phyloP scores from a whole-genome alignment of 2,113 vertebrate genomes.

The Brachyhypopomus gauderio region DNA sequence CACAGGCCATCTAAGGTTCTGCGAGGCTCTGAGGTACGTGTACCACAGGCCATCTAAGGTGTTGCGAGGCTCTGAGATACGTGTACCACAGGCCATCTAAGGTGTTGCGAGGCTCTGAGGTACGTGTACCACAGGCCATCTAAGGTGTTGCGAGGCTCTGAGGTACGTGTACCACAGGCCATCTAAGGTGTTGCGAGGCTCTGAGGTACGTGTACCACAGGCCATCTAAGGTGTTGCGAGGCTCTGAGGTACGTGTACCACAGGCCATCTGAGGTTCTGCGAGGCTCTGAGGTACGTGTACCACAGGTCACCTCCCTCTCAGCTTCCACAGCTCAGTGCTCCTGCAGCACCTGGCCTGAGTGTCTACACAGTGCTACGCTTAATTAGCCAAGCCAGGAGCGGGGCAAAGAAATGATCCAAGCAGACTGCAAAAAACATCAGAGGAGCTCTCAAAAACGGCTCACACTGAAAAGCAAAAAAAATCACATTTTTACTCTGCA shows the following conservation, averaged over 20 bases:
- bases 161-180: neutral
- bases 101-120: too few relatives aligned
- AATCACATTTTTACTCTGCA: neutral
- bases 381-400: conserved; percentile 45
- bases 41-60: neutral
- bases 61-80: too few relatives aligned
- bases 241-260: neutral
- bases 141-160: too few relatives aligned
- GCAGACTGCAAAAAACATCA: conserved; percentile 14
- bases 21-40: neutral
- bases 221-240: too few relatives aligned
- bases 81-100: neutral
- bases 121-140: neutral
- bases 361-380: conserved; percentile 44
- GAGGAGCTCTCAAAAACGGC: conserved; percentile 16
- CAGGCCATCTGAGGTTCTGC: conserved; percentile 8
- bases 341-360: conserved; percentile 40
- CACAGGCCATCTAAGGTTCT: conserved; percentile 13
- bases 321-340: conserved; percentile 25
- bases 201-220: neutral
- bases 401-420: conserved; percentile 27
- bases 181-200: too few relatives aligned
- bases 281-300: conserved; percentile 5
- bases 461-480: neutral
- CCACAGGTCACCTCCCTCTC: conserved; percentile 23